These are phyloP conservation scores for Leuctra nigra DNA, from an alignment of 2,888 invertebrate species.

Conservation along the genomic window DNA sequence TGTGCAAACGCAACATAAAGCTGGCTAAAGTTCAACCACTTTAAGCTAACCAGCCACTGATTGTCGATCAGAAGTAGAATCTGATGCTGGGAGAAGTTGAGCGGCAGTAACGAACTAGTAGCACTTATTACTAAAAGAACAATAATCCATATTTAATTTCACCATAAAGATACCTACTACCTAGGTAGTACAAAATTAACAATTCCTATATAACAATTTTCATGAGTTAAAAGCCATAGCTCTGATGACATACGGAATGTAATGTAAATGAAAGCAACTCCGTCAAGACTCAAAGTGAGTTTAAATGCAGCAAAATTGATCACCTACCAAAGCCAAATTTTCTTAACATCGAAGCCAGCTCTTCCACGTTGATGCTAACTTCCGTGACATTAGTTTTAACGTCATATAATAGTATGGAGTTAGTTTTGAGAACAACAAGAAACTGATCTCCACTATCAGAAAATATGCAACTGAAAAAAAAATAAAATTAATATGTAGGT, in stretches of 20 bases:
- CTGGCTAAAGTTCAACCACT: constrained; percentile 11
- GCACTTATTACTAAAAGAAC: too few relatives aligned
- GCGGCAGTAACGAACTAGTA: background rate
- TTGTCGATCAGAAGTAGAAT: constrained; percentile 19
- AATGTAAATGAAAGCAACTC: too few relatives aligned
- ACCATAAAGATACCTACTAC: too few relatives aligned
- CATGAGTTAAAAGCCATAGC: too few relatives aligned
- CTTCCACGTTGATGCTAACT: background rate
- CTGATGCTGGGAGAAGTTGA: constrained; percentile 16
- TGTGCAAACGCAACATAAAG: constrained; percentile 10
- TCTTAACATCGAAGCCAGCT: constrained; percentile 12
- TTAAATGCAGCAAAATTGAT: too few relatives aligned
- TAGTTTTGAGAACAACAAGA: constrained; percentile 16
- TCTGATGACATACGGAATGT: too few relatives aligned
- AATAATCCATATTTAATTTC: too few relatives aligned
- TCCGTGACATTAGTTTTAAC: constrained; percentile 8
- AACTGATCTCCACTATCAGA: constrained; percentile 26
- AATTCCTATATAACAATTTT: too few relatives aligned
- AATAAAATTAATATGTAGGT: background rate
- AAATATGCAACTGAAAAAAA: constrained; percentile 22
- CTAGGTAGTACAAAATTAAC: constrained; percentile 3
- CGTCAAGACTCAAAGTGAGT: too few relatives aligned
- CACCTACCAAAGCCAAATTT: constrained; percentile 19
- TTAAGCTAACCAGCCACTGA: constrained; percentile 21
- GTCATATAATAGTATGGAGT: constrained; percentile 17